phyloP scores from a whole-genome alignment of 1,140 invertebrate species.

The Drosophila pectinifera region DNA sequence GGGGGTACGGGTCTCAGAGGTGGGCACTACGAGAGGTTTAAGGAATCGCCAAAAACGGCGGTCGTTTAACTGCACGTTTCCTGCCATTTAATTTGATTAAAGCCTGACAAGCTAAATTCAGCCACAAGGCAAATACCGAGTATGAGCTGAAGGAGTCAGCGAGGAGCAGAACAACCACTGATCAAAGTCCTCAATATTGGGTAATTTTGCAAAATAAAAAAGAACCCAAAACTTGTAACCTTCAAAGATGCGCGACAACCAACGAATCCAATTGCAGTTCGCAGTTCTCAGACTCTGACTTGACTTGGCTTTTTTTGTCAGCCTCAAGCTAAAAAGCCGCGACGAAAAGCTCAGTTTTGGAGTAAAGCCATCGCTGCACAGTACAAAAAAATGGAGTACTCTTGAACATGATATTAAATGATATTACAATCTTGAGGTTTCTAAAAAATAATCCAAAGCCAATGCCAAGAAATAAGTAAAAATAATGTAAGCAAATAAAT shows the following conservation, averaged over 20 bases:
- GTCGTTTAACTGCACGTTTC: constrained; percentile 54
- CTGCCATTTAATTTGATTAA: constrained; percentile 55
- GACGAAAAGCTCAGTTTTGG: constrained; percentile 2
- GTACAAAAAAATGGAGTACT: neutral
- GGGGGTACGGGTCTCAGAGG: neutral
- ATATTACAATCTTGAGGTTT: too few relatives aligned
- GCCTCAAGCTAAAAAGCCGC: constrained; percentile 9
- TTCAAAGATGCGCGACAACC: constrained; percentile 34
- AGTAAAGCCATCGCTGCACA: constrained; percentile 11
- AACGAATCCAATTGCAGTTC: constrained; percentile 48
- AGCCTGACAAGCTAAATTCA: constrained; percentile 27
- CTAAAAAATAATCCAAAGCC: too few relatives aligned
- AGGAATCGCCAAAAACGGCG: constrained; percentile 27
- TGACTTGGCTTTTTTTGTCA: neutral
- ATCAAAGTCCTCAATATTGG: constrained; percentile 23
- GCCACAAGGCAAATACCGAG: constrained; percentile 6
- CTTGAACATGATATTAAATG: neutral
- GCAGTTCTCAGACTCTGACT: neutral
- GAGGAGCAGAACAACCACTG: constrained; percentile 9
- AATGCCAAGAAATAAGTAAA: too few relatives aligned
- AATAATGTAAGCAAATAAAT: too few relatives aligned
- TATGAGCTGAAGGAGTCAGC: constrained; percentile 16
- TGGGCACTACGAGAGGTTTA: constrained; percentile 19
- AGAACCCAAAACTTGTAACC: constrained; percentile 35
- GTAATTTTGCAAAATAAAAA: too few relatives aligned